These are phyloP conservation scores for Cyphomyrus discorhynchus DNA, from an alignment of 2,113 vertebrate genomes.

Conservation along the genomic window DNA sequence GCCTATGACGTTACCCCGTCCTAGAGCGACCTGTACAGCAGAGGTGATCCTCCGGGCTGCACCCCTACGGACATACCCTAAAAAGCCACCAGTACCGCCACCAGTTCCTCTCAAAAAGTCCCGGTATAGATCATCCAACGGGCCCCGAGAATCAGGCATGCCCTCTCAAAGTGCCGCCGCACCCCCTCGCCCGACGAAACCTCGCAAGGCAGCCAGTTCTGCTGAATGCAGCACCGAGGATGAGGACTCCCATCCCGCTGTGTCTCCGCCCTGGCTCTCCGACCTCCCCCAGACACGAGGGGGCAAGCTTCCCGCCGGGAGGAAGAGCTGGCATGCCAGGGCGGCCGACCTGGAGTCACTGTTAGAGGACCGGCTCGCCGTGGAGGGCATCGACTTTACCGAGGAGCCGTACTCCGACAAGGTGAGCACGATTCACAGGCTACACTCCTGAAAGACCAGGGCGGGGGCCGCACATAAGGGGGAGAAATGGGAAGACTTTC, in stretches of 20 bases:
- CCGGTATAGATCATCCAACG: conserved; percentile 66
- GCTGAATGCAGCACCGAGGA: conserved; percentile 42
- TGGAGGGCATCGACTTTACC: conserved; percentile 67
- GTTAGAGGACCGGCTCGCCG: conserved; percentile 62
- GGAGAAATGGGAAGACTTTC: background rate
- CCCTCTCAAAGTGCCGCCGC: conserved; percentile 40
- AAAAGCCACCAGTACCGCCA: conserved; percentile 60
- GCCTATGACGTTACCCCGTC: background rate
- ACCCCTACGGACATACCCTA: conserved; percentile 51
- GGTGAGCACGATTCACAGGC: conserved; percentile 36
- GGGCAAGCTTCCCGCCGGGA: conserved; percentile 29
- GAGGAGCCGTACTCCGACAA: conserved; percentile 74
- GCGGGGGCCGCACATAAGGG: background rate
- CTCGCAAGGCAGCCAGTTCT: conserved; percentile 32
- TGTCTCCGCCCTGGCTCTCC: conserved; percentile 52
- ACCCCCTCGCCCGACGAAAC: conserved; percentile 57
- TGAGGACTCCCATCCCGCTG: conserved; percentile 41
- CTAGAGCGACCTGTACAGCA: background rate
- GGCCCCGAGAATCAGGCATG: conserved; percentile 45
- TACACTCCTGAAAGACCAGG: background rate
- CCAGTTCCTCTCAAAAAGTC: conserved; percentile 74
- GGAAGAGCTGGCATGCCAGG: conserved; percentile 54
- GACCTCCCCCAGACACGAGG: conserved; percentile 39
- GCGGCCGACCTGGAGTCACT: conserved; percentile 59
- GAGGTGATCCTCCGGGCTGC: background rate